phyloP scores from a whole-genome alignment of 2,113 vertebrate species.

The Arenaria interpres region DNA sequence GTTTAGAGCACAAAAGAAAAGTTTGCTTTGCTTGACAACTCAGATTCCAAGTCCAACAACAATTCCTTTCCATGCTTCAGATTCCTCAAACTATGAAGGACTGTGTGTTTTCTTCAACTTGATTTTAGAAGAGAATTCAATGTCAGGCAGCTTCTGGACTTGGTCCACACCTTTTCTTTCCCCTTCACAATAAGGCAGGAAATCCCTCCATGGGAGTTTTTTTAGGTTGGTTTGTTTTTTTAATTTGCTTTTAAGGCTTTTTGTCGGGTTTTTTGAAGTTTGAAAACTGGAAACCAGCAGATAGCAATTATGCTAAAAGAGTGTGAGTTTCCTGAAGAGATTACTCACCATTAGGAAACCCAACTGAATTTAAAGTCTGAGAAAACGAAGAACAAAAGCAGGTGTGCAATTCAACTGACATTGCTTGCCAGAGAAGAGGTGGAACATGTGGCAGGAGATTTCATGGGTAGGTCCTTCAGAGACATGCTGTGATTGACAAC shows the following conservation, averaged over 20 bases:
- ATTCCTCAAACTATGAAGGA: not conserved
- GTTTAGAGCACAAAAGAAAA: not conserved
- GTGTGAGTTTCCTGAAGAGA: not conserved
- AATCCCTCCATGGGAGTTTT: not conserved
- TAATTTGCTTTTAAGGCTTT: too few species aligned
- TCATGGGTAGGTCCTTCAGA: not conserved
- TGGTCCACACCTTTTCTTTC: not conserved
- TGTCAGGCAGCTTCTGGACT: not conserved
- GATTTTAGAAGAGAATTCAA: not conserved
- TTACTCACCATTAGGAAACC: not conserved
- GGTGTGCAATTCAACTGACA: not conserved
- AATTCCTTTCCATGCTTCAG: not conserved
- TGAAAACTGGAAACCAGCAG: not conserved
- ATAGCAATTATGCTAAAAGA: not conserved
- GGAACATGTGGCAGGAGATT: conserved; percentile 3
- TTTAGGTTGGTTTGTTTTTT: not conserved
- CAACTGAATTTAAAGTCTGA: not conserved
- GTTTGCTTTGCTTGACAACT: not conserved
- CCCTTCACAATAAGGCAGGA: not conserved
- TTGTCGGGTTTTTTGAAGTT: not conserved
- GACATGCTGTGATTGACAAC: not conserved
- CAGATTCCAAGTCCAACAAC: not conserved
- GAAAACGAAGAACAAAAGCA: not conserved
- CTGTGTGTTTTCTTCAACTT: not conserved
- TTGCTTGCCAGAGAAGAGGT: conserved; percentile 12